These are phyloP conservation scores for Ptychoptera albimana DNA, from an alignment of 2,888 invertebrate species.

Conservation along the genomic window DNA sequence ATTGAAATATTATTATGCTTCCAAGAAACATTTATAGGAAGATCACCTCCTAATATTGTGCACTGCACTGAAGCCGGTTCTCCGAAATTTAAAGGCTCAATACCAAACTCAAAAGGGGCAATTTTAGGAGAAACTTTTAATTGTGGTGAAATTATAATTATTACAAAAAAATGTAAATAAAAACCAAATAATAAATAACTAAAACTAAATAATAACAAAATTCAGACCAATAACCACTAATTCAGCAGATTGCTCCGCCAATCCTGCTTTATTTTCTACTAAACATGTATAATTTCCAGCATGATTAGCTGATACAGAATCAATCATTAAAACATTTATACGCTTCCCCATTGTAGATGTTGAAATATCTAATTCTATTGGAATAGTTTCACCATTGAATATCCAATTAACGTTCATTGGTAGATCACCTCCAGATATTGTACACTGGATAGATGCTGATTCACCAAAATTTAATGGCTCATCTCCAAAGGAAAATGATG, in stretches of 20 bases:
- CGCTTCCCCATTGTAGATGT: constrained; percentile 34
- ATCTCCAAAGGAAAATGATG: constrained; percentile 36
- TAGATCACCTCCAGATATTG: constrained; percentile 49
- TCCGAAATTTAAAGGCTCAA: constrained; percentile 42
- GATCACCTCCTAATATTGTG: constrained; percentile 44
- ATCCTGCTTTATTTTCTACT: constrained; percentile 40
- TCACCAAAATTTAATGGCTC: constrained; percentile 48
- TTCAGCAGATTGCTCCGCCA: constrained; percentile 33
- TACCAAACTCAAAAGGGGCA: constrained; percentile 37
- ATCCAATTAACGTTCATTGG: constrained; percentile 49
- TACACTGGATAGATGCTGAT: constrained; percentile 42
- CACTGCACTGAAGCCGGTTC: constrained; percentile 43
- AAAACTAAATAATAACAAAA: background rate
- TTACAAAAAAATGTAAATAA: background rate
- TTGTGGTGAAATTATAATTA: background rate
- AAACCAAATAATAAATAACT: background rate
- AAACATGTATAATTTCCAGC: constrained; percentile 43
- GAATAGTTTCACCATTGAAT: constrained; percentile 28
- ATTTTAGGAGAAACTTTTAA: constrained; percentile 25
- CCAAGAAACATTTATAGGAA: constrained; percentile 49
- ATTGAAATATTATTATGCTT: constrained; percentile 31
- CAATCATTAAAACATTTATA: constrained; percentile 43
- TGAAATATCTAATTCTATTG: constrained; percentile 20
- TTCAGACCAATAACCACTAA: constrained; percentile 39
- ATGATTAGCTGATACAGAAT: constrained; percentile 41